Evolutionary conservation across 1,140 invertebrate species (phyloP).

Genomic region (Philaenus spumarius): DNA sequence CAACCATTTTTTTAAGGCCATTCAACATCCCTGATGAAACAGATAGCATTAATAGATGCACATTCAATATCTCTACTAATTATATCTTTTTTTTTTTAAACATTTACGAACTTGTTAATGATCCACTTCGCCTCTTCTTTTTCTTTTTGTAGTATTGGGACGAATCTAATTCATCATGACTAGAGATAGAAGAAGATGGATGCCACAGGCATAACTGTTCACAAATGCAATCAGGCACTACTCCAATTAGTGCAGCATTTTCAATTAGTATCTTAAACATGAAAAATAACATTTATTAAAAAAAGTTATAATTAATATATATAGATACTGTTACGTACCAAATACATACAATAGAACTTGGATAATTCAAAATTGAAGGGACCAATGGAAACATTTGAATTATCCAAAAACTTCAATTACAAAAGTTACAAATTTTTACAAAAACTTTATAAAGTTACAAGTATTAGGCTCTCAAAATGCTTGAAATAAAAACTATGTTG

Average conservation of each 20-base stretch:
- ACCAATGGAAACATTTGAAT: too few species aligned
- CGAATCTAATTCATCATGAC: constrained; percentile 28
- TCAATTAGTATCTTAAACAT: constrained; percentile 74
- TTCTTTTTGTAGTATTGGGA: constrained; percentile 44
- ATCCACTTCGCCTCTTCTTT: constrained; percentile 70
- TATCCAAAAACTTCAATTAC: too few species aligned
- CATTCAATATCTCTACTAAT: too few species aligned
- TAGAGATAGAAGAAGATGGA: constrained; percentile 33
- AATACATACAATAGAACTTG: too few species aligned
- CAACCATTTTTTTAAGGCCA: constrained; percentile 69
- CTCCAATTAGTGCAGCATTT: constrained; percentile 64
- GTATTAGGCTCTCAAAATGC: too few species aligned
- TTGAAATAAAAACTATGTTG: too few species aligned
- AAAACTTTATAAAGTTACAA: too few species aligned
- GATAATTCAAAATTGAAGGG: too few species aligned
- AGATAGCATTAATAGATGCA: constrained; percentile 19
- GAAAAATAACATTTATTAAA: constrained; percentile 36
- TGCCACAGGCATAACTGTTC: constrained; percentile 44
- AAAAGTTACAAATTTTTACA: too few species aligned
- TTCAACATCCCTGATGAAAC: constrained; percentile 60
- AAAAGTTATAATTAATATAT: constrained; percentile 7
- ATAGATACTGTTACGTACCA: too few species aligned
- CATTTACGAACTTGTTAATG: constrained; percentile 58
- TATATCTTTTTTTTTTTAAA: not conserved
- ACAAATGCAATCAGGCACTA: constrained; percentile 52